Evolutionary conservation across 2,113 vertebrate species (phyloP).

Genomic region (Datnioides undecimradiatus): DNA sequence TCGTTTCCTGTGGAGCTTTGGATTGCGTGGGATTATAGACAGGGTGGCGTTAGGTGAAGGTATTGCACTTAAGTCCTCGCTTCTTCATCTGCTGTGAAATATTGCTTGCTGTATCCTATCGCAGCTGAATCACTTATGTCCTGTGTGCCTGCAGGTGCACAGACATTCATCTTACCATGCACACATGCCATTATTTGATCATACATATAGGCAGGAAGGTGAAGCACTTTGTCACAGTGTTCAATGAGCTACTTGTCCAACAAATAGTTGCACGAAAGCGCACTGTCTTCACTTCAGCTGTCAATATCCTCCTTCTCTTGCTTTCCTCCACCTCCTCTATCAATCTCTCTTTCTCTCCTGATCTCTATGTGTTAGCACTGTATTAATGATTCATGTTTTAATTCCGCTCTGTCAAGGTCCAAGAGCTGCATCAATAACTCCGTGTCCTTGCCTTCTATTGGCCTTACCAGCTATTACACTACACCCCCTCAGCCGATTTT

Average conservation of each 20-base stretch:
- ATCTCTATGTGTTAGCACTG: constrained; percentile 36
- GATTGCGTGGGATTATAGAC: constrained; percentile 45
- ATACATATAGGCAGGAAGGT: constrained; percentile 8
- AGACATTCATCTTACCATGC: constrained; percentile 15
- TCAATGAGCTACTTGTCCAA: constrained; percentile 9
- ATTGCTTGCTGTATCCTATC: constrained; percentile 41
- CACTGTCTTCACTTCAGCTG: not conserved
- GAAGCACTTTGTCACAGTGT: not conserved
- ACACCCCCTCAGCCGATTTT: not conserved
- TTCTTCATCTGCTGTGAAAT: constrained; percentile 53
- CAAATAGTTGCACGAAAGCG: constrained; percentile 5
- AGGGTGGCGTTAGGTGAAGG: constrained; percentile 22
- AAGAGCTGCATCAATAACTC: constrained; percentile 61
- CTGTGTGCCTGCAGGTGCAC: constrained; percentile 20
- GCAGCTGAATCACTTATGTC: not conserved
- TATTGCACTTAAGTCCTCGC: not conserved
- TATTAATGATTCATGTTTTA: constrained; percentile 77
- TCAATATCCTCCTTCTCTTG: not conserved
- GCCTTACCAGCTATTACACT: constrained; percentile 19
- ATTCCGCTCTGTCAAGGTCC: constrained; percentile 62
- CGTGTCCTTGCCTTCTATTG: constrained; percentile 55
- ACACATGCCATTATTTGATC: constrained; percentile 3
- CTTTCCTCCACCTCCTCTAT: constrained; percentile 10
- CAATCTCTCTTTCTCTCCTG: constrained; percentile 21
- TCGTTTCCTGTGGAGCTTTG: constrained; percentile 56